Base-by-base conservation (phyloP, 2,888 invertebrate species). In the Scaptodrosophila latifasciaeformis region DNA sequence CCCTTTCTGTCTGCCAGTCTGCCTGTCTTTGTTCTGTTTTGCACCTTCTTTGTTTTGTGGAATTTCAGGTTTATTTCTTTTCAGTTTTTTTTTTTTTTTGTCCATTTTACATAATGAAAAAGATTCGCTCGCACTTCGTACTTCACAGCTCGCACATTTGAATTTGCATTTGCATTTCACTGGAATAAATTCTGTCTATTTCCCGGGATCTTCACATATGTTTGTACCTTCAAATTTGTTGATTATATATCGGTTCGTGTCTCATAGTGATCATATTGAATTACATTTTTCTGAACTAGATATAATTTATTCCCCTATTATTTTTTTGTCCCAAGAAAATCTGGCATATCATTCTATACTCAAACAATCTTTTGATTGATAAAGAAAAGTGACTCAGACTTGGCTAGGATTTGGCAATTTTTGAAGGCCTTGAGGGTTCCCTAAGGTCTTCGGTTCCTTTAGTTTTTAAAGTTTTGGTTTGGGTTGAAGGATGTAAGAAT, bases 241-340 rank as follows among this genome's bases (percentile, higher is more conserved):
- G 44, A 24, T 57, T 7, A 24, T 45, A 50, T n/a, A n/a, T n/a
- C n/a, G n/a, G n/a, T n/a, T n/a, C n/a, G n/a, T n/a, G n/a, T n/a
- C n/a, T n/a, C n/a, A 58, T 63, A 51, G n/a, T 54, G 6, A 6
- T 9, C 17, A 17, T 13, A 67, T 71, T 58, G 48, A 40, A 61
- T 72, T 72, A 63, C 72, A 79, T 79, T 72, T 62, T 9, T 21
- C 3, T 18, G 77, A 72, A 72, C 48, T 51, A 61, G 13, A 27
- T n/a, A n/a, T 12, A 35, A 54, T 51, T 31, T 31, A 27, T 35
- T 2, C 13, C 13, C 7, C 13, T n/a, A 13, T 35, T 4, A 2
- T 0, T 34, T 12, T 2, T 37, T 17, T n/a, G 40, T 45, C 34
- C 12, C 51, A 19, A 40, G 43, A 34, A 29, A 40, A 52, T 69